Base-by-base conservation (phyloP, 2,888 invertebrate genomes). In the Sisyra terminalis region DNA sequence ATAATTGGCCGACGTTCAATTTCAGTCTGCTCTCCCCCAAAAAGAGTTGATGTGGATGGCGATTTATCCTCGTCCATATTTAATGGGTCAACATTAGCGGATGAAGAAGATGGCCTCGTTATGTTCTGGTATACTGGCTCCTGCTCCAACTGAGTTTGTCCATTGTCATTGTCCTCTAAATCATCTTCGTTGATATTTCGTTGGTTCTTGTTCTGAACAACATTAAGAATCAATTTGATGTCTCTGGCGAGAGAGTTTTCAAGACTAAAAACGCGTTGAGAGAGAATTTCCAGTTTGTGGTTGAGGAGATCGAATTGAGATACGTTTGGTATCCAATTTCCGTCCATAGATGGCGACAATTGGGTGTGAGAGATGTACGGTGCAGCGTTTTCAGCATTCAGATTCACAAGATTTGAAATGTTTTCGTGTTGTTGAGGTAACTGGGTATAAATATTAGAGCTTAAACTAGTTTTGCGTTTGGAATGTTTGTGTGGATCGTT, bases 211-310 rank as follows among this genome's bases (percentile, higher is more conserved):
- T 71, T 66, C 53, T 77, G 75, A 45, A 82, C 62, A 49, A 80
- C 59, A 41, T 69, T 69, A 53, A 86, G 64, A 47, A 87, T 85
- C 48, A 75, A 68, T 49, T 78, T 73, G 50, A 87, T 76, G 56
- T 87, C 85, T 7, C 73, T 65, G 15, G 78, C 76, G 53, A 87
- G 72, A 29, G 78, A 76, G 47, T 71, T 71, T 58, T 87, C 85
- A 52, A 87, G 63, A 40, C 75, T 69, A 38, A 77, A 74, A 49
- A 87, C 72, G 50, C 75, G 73, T 55, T 73, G 70, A 53, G 74
- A 70, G 46, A 84, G 63, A 53, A 77, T 74, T 52, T 83, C 82
- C 56, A 84, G 68, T 53, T 79, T 70, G 46, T 69, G 65, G 53
- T 75, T 69, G 50, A 81, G 71, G 50, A 66, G 66, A 46, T 70